These are phyloP conservation scores for Mus spicilegus DNA, from an alignment of 2,113 vertebrate species.

Conservation along the genomic window DNA sequence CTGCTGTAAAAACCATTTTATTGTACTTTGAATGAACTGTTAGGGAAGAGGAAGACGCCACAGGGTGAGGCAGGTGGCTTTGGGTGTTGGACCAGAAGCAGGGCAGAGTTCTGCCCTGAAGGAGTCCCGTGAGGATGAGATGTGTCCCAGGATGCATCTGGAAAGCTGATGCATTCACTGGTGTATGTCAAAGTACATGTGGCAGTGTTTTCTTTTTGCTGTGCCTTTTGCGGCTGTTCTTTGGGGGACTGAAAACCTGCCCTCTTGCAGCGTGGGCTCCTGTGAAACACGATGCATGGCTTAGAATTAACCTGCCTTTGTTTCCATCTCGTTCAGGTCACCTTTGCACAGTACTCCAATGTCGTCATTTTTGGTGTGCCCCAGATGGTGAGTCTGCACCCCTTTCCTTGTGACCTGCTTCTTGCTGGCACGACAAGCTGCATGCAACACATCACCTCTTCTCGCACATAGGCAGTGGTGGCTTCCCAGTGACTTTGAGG, in stretches of 20 bases:
- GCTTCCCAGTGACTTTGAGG: not conserved
- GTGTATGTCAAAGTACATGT: not conserved
- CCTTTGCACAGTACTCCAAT: slow-evolving; percentile 93
- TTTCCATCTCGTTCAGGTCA: slow-evolving; percentile 88
- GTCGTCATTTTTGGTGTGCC: slow-evolving; percentile 97
- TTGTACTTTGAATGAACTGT: not conserved
- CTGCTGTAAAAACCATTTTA: slow-evolving; percentile 52
- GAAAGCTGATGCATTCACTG: not conserved
- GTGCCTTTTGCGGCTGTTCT: not conserved
- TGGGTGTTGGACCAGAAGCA: not conserved
- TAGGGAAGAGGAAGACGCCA: slow-evolving; percentile 8
- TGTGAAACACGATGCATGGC: not conserved
- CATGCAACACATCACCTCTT: not conserved
- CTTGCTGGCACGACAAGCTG: not conserved
- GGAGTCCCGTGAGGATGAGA: not conserved
- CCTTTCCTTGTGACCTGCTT: no score
- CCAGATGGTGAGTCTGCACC: slow-evolving; percentile 93
- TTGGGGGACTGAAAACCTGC: not conserved
- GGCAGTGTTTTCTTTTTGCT: not conserved
- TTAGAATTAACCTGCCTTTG: not conserved
- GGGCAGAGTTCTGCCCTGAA: not conserved
- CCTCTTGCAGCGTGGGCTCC: not conserved
- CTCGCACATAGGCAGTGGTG: not conserved
- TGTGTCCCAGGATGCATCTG: not conserved
- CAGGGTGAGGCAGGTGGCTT: not conserved